Evolutionary conservation across 1,140 invertebrate species (phyloP).

Genomic region (Homarus americanus): DNA sequence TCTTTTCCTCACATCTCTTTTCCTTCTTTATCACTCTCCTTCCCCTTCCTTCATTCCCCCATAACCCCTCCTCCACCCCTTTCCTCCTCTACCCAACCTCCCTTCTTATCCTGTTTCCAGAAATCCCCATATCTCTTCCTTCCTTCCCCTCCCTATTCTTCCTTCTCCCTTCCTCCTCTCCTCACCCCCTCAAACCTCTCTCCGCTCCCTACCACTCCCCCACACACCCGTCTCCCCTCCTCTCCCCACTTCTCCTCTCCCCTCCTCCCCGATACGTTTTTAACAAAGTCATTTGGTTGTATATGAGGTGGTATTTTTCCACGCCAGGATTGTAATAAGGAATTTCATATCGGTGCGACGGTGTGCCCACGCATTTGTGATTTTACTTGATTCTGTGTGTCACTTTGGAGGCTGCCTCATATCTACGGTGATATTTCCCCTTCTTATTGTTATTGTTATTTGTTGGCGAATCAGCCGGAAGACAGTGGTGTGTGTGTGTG

Average conservation of each 20-base stretch:
- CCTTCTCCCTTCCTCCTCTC: neutral
- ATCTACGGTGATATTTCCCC: slow-evolving; percentile 30
- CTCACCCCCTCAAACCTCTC: neutral
- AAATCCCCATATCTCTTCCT: neutral
- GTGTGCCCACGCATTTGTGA: slow-evolving; percentile 11
- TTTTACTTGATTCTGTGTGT: slow-evolving; percentile 61
- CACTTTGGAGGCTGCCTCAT: slow-evolving; percentile 39
- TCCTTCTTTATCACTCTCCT: neutral
- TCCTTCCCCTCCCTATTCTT: neutral
- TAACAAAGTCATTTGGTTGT: slow-evolving; percentile 68
- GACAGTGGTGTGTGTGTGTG: too few species aligned
- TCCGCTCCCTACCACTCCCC: neutral
- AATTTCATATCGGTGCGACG: slow-evolving; percentile 53
- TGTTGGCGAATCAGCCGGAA: neutral
- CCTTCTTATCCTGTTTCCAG: too few species aligned
- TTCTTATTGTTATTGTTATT: slow-evolving; percentile 70
- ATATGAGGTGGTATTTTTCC: slow-evolving; percentile 59
- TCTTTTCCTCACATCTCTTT: too few species aligned
- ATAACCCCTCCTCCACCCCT: neutral
- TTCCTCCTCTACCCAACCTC: too few species aligned
- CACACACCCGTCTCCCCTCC: neutral
- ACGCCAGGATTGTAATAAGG: slow-evolving; percentile 60
- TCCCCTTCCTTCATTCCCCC: neutral
- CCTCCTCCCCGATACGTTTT: slow-evolving; percentile 42
- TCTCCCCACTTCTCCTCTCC: neutral